Conservation (phyloP, 2,113 vertebrate genomes). For the Dascyllus trimaculatus region DNA sequence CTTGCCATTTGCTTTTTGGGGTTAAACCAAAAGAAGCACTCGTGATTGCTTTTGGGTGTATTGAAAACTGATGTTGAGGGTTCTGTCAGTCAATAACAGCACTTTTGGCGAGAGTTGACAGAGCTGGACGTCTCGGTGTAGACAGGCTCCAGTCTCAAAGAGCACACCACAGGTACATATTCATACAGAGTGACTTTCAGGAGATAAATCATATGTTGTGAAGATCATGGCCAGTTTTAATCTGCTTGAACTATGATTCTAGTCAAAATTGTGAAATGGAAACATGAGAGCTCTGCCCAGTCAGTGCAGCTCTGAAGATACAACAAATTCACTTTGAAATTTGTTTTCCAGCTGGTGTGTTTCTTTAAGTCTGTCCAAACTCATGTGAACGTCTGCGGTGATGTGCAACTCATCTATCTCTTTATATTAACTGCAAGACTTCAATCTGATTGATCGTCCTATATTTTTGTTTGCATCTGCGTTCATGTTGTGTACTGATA, state of each 20-base stretch:
- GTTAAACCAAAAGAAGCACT: slow-evolving; percentile 12
- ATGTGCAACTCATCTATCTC: too few relatives aligned
- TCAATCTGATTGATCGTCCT: too few relatives aligned
- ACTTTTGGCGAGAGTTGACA: slow-evolving; percentile 1
- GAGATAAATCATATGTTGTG: not conserved
- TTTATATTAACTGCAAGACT: too few relatives aligned
- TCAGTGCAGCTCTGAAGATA: not conserved
- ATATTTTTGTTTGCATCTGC: not conserved
- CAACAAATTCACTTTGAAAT: not conserved
- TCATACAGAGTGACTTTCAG: slow-evolving; percentile 2
- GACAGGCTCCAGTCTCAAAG: not conserved
- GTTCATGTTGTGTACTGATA: too few relatives aligned
- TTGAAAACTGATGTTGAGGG: slow-evolving; percentile 18
- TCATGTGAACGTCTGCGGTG: too few relatives aligned
- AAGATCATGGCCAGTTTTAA: not conserved
- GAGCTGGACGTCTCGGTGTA: slow-evolving; percentile 8
- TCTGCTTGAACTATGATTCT: not conserved
- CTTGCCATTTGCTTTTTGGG: not conserved
- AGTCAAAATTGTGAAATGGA: not conserved
- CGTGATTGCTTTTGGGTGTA: slow-evolving; percentile 4
- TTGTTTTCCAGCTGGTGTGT: not conserved
- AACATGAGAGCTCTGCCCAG: not conserved
- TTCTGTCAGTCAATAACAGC: not conserved
- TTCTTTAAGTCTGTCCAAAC: too few relatives aligned
- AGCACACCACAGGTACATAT: slow-evolving; percentile 7